Percentiles rank a stretch among this genome's conserved stretches.
These are phyloP conservation scores for Brachionus asplanchnoidis DNA, from an alignment of 1,140 invertebrate species.

Conservation along the genomic window DNA sequence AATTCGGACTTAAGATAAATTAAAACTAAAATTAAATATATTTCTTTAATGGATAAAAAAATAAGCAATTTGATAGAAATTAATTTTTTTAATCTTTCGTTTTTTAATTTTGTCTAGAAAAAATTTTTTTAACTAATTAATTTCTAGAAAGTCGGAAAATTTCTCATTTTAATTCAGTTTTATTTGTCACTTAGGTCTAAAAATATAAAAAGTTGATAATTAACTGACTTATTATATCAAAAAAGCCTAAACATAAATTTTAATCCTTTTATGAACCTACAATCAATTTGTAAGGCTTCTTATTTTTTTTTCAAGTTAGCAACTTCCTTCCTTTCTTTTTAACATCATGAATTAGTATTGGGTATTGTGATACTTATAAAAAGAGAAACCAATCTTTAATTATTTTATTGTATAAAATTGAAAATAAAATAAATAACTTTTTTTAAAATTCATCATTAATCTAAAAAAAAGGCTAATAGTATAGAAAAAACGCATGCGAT, in stretches of 20 bases:
- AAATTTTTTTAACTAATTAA: not conserved
- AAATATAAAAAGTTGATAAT: not conserved
- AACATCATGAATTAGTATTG: not conserved
- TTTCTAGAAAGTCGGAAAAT: not conserved
- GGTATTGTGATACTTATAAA: not conserved
- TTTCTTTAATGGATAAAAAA: not conserved
- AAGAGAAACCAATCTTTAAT: not conserved
- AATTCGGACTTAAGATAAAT: not conserved
- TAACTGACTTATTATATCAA: not conserved
- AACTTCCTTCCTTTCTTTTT: not conserved
- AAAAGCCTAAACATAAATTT: too few relatives aligned
- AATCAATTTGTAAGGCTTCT: not conserved
- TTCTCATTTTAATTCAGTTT: not conserved
- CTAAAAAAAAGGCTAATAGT: not conserved
- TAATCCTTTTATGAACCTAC: too few relatives aligned
- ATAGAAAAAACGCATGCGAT: not conserved
- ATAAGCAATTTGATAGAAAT: not conserved
- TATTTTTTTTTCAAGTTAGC: not conserved
- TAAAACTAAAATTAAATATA: not conserved
- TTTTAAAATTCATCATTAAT: not conserved
- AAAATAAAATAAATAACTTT: not conserved
- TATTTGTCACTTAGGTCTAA: not conserved
- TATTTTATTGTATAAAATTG: not conserved
- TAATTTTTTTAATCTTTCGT: not conserved
- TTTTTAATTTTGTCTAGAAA: not conserved